A percentile compares a stretch with the other conserved stretches of the same genome.
phyloP scores from a whole-genome alignment of 2,797 vertebrate species.

The Pseudochirops cupreus region DNA sequence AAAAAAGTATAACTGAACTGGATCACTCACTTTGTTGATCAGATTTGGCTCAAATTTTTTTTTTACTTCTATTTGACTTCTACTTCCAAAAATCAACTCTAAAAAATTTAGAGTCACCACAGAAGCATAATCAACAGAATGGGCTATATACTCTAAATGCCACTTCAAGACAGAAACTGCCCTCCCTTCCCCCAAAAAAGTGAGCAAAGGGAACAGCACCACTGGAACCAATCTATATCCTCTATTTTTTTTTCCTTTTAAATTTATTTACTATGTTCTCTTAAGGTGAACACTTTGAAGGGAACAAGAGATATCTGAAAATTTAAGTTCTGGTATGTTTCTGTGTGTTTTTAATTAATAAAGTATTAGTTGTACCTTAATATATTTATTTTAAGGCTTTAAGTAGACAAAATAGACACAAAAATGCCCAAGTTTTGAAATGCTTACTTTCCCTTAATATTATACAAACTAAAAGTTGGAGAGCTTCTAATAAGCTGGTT shows the following conservation, averaged over 20 bases:
- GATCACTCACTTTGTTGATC: neutral
- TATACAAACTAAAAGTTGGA: neutral
- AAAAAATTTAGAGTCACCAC: neutral
- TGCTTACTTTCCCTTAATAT: neutral
- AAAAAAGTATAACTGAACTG: neutral
- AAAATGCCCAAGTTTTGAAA: neutral
- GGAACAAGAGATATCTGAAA: neutral
- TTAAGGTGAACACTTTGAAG: neutral
- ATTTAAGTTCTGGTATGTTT: neutral
- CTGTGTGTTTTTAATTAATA: neutral
- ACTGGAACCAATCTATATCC: neutral
- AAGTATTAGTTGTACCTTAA: neutral
- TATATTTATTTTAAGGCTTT: neutral
- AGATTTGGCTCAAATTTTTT: neutral
- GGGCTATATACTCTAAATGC: neutral
- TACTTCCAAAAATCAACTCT: neutral
- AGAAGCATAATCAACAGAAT: neutral
- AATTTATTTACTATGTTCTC: neutral
- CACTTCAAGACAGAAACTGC: neutral
- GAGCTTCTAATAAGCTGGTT: neutral
- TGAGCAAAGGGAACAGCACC: neutral
- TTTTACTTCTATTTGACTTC: neutral
- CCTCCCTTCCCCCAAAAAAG: neutral
- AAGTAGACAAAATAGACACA: neutral
- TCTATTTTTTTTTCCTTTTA: neutral